Conservation (phyloP, 2,888 invertebrate genomes). For the Apomyelois bistriatella region DNA sequence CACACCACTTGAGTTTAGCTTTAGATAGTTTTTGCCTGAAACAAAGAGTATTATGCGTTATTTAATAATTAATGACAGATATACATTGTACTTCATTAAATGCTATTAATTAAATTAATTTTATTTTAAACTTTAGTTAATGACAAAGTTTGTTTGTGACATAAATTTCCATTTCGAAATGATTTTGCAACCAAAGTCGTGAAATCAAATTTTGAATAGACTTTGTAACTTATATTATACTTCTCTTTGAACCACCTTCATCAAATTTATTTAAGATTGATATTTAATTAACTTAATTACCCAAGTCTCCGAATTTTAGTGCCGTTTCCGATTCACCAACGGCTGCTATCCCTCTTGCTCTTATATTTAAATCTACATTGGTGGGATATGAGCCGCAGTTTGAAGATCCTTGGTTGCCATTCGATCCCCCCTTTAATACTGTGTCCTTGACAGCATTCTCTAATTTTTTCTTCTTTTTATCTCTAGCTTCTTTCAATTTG, state of each 20-base stretch:
- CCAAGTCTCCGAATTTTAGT: background rate
- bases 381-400: conserved; percentile 37
- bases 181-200: background rate
- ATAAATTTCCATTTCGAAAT: too few relatives aligned
- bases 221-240: background rate
- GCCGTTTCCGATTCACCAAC: conserved; percentile 32
- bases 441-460: conserved; percentile 20
- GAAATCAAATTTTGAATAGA: background rate
- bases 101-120: too few relatives aligned
- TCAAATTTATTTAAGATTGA: background rate
- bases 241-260: background rate
- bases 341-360: conserved; percentile 49
- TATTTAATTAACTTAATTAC: conserved; percentile 4
- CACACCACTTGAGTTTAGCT: conserved; percentile 52
- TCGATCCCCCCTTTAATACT: conserved; percentile 14
- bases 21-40: conserved; percentile 6
- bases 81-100: too few relatives aligned
- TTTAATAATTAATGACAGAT: too few relatives aligned
- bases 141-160: too few relatives aligned
- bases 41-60: background rate
- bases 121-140: too few relatives aligned
- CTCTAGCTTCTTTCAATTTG: conserved; percentile 60
- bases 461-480: conserved; percentile 51
- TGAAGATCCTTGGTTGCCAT: background rate
- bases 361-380: conserved; percentile 45